Base-by-base conservation (phyloP, 1,140 invertebrate species). In the Lethrus apterus region DNA sequence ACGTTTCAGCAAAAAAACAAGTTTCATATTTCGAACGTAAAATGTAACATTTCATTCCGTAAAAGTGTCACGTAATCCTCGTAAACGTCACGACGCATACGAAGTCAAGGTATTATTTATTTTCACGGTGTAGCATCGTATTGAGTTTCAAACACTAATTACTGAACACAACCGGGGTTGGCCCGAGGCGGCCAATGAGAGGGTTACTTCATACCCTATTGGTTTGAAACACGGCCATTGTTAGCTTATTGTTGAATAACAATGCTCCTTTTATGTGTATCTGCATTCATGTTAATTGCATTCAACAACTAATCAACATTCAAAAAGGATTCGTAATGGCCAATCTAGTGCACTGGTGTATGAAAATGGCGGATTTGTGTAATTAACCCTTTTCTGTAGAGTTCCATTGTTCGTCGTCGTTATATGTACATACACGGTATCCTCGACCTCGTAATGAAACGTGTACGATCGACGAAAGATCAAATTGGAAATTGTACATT, bases 121-220 rank as follows among this genome's bases (percentile, higher is more conserved):
- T n/a, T n/a, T n/a, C n/a, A n/a, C n/a, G n/a, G n/a, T n/a, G n/a
- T n/a, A n/a, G n/a, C n/a, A n/a, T n/a, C n/a, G n/a, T n/a, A n/a
- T n/a, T n/a, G n/a, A n/a, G n/a, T 26, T 26, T n/a, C 23, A 36
- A 45, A 38, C 43, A 52, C 54, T 58, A 58, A 58, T 58, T 58
- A 58, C 53, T 51, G 47, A 49, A 48, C 52, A 54, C 46, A 55
- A 38, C 49, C 44, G 54, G 56, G 56, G 54, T 56, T 58, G 56
- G 54, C 56, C 50, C 43, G 35, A 50, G 54, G 56, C 56, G 41
- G 49, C 56, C 56, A 58, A 58, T 58, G 31, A 50, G 43, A 58
- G 56, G 54, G 56, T 56, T 58, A 56, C 56, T 58, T 58, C 51
- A 56, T 54, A 46, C 54, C 56, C 56, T 52, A 58, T 58, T 58